Base-by-base conservation (phyloP, 2,888 invertebrate species). In the Rhaphigaster nebulosa region DNA sequence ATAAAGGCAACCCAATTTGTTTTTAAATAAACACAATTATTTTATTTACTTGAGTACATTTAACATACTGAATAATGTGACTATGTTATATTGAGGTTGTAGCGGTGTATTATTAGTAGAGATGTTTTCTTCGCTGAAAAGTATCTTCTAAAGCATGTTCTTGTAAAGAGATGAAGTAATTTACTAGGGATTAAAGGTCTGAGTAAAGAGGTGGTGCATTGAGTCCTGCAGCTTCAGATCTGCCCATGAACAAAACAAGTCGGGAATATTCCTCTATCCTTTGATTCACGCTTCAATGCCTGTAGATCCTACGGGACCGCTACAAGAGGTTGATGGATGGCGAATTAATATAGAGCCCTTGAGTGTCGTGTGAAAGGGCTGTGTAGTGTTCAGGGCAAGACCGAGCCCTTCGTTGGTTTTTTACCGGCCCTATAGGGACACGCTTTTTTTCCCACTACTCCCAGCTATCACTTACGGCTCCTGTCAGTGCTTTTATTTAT, bases 401-500 rank as follows among this genome's bases (percentile, higher is more conserved):
- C 34, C 38, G 70, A 38, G 23, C 70, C 70, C 70, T 76, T 20
- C 70, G 18, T 20, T 76, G 34, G 34, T 76, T 76, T 76, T 76
- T 76, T 76, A 76, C 38, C 34, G 34, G 70, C 70, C 70, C 70
- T 76, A 20, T 6, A 76, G 70, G 70, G 70, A 76, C 70, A 76
- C 34, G 20, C 70, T 76, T 76, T 76, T 70, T 76, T 76, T 15
- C 34, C 70, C 70, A 65, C 65, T 38, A 76, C 70, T 76, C 70
- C 70, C 3, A 65, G 65, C 65, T 34, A 76, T 76, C 70, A 38
- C 34, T 76, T 76, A 76, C 70, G 6, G 70, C 34, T 76, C 70
- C 70, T 76, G 70, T 76, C 70, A 76, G 20, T 76, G 70, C 70
- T 76, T 76, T 76, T 76, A 76, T 76, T 76, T 76, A 76, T 76